Evolutionary conservation across 2,797 vertebrate species (phyloP), one percentile per base, ranked within the genome.

Genomic region (Acanthornis magna): DNA sequence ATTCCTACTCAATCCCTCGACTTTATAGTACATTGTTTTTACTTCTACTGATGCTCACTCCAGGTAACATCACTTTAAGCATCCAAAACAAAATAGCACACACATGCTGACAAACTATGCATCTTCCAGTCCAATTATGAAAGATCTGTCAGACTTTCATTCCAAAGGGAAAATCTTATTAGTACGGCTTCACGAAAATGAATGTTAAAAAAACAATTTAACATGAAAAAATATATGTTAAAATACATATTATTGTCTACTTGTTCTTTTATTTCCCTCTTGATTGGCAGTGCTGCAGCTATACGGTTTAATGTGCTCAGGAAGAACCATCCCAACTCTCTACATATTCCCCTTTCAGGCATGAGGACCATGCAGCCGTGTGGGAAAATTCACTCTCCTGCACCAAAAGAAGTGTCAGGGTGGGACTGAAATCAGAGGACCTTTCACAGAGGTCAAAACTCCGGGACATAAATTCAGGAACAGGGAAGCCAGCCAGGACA

Each of bases 331-430:
- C 23, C 42, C 63, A 51, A 1, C 13, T 48, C 38, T 47, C 58
- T 7, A 18, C 30, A 36, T 25, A 15, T 8, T 38, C 50, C 42
- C 13, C 11, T n/a, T 36, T 55, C 27, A 60, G 66, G 43, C 0
- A 0, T 2, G 26, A 43, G 26, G 45, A 21, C 50, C 7, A 10
- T 1, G 20, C 1, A 53, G 51, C n/a, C 55, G 8, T 1, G 30
- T 9, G 43, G 38, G 50, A 7, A 80, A 63, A 60, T 32, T 47
- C 71, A 7, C 15, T 51, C 67, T 42, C 23, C 53, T 36, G 14
- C 12, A 12, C 29, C 22, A 23, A 17, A 29, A 48, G 32, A 40
- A 27, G 30, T 18, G 29, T 38, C 47, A 83, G 63, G n/a, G 36
- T 1, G 2, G 26, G 45, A 71, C 0, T 32, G 38, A 57, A 71